Evolutionary conservation across 2,797 vertebrate genomes (phyloP), one percentile per base, ranked within the genome.

Genomic region (Pangasius mekongensis): DNA sequence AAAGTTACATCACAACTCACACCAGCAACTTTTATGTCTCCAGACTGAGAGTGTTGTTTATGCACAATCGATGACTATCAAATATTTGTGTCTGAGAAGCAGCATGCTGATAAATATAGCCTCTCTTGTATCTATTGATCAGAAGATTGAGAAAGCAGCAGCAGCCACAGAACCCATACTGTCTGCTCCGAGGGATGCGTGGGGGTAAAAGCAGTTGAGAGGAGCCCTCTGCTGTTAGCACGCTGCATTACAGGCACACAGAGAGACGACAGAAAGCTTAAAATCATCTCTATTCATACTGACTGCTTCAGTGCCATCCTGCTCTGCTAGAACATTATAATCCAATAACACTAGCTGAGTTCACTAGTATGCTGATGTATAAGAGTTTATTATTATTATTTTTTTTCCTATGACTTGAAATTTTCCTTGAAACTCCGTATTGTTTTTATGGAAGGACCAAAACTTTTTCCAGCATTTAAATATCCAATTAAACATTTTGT

Each of bases 221-320:
- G 93, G 76, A 96, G 96, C 92, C 97, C 96, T 0, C 96, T 97
- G 86, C 96, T 96, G 0, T 97, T 97, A 95, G 95, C 96, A 94
- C 1, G 0, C 13, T 81, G 83, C 30, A 58, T 80, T 88, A 80
- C 84, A 88, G 10, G 33, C 36, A n/a, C 13, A n/a, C 22, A 4
- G 11, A n/a, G 27, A 49, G 73, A 16, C 3, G 1, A 30, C 14
- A 52, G 5, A 6, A 60, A 81, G 78, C 11, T 5, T 24, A n/a
- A 58, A 36, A 58, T 36, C 30, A 3, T 39, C 33, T 81, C 52
- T n/a, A 33, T 56, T 78, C 3, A 30, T 30, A 54, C 9, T 1
- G 14, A 77, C n/a, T 18, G 14, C 74, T 30, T 77, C 27, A n/a
- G 7, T 49, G 43, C 11, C 27, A 14, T 54, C 49, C 49, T 77